Conservation (phyloP, 2,113 vertebrate species). For the Ptilonorhynchus violaceus region DNA sequence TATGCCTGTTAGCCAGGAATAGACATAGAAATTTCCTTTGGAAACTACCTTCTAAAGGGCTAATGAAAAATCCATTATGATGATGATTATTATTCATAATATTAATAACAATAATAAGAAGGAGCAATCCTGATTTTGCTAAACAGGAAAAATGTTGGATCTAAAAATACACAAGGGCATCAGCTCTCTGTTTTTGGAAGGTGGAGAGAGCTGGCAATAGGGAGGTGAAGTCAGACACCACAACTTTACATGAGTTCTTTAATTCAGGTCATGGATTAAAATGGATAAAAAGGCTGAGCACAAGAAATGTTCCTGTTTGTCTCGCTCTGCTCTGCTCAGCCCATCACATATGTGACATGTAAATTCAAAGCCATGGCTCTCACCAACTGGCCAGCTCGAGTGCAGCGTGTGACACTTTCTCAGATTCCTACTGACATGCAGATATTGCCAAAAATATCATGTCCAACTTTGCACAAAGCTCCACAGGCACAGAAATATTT, state of each 20-base stretch:
- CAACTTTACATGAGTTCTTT: not conserved
- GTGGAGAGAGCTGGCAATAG: not conserved
- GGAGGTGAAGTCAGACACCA: not conserved
- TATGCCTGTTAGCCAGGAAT: slow-evolving; percentile 15
- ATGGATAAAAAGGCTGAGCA: not conserved
- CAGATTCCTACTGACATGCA: slow-evolving; percentile 33
- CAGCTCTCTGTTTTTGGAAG: not conserved
- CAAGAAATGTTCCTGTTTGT: not conserved
- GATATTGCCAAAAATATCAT: slow-evolving; percentile 48
- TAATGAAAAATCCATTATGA: not conserved
- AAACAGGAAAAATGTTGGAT: not conserved
- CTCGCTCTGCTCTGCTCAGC: not conserved
- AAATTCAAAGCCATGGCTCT: not conserved
- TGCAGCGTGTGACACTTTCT: not conserved
- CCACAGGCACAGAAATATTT: slow-evolving; percentile 37
- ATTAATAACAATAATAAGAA: not conserved
- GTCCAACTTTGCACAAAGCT: slow-evolving; percentile 21
- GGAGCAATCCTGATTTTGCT: not conserved
- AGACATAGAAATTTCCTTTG: slow-evolving; percentile 47
- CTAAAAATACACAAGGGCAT: not conserved
- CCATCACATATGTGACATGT: not conserved
- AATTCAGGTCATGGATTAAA: not conserved
- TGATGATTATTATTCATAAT: not conserved
- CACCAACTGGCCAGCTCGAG: not conserved
- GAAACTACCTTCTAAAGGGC: not conserved